Evolutionary conservation across 2,888 invertebrate genomes (phyloP), one percentile per base, ranked within the genome.

Genomic region (Macrophya alboannulata): DNA sequence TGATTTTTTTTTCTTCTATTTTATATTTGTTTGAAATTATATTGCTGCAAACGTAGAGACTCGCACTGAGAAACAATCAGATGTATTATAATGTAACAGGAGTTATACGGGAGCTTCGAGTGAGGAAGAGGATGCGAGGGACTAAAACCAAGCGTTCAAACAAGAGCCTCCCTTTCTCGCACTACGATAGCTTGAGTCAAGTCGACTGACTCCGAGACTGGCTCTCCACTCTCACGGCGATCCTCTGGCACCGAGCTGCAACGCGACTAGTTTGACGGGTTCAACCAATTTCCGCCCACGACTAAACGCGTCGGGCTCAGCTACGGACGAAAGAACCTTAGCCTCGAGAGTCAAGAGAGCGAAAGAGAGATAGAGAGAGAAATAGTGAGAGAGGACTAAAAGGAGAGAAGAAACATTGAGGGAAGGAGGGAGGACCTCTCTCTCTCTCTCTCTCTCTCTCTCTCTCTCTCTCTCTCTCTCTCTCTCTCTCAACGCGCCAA

Each of bases 281-380:
- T 91, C 89, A 90, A 90, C 89, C 90, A 91, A 91, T 91, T 91
- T 92, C 92, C 92, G 91, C 91, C 91, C 92, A 92, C 92, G 89
- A 89, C 88, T 87, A 87, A 89, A 88, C 85, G 86, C 86, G 76
- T 62, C 83, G 68, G 81, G 51, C 48, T 37, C 37, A 51, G 84
- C 48, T 48, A 55, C 81, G 81, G 45, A 62, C 62, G 81, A 59
- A 43, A 59, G 79, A 81, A 65, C 82, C 68, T 68, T 82, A 40
- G 59, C 62, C 62, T 68, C 65, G 59, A 55, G 72, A 43, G 10
- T 71, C 68, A 31, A 43, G 76, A 31, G 84, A 81, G 74, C 68
- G 84, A 85, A 85, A 84, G 55, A 85, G 84, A 81, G 82, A 68
- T 15, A 83, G 83, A 68, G 48, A 82, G 48, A 65, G 45, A 31